Evolutionary conservation across 2,888 invertebrate genomes (phyloP), one percentile per base, ranked within the genome.

Genomic region (Baronia brevicornis): DNA sequence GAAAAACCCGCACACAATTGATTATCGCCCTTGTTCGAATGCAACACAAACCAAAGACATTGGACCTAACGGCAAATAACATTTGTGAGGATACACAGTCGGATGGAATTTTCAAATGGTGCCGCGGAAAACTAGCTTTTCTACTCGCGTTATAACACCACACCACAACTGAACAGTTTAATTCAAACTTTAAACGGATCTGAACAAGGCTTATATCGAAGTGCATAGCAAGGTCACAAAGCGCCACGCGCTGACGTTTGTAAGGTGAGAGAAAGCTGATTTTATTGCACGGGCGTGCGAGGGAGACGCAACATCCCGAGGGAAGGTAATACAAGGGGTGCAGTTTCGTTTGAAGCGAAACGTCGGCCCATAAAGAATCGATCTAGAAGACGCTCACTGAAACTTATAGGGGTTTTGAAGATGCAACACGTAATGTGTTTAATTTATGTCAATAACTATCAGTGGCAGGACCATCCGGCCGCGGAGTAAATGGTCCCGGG

Each of bases 161-260:
- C 49, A 62, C 60, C 18, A 8, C 15, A 11, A 1, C 12, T 23
- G 9, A 13, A 23, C 48, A 40, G 48, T 38, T 42, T 8, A 63
- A 56, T 54, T 51, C 46, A 40, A 39, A 59, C 60, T 54, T 51
- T 68, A 63, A 10, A 2, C 0, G 10, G 1, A 22, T 33, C 9
- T 24, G 0, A 3, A 43, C 56, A 68, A 41, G 51, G 57, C 49
- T 43, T 40, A 59, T 50, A 58, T 60, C 65, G 19, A 38, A 39
- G 48, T 50, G 43, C 20, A 23, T 25, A 35, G 33, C 30, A 19
- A 39, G 37, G 19, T 57, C 60, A 75, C 82, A 79, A 78, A 78
- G 82, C 80, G 79, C 79, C 70, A 74, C 74, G 78, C 80, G 72
- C 71, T 82, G 80, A 80, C 80, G 84, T 80, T 82, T 78, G 68